Conservation (phyloP, 2,888 invertebrate species). For the Aethes cnicana region DNA sequence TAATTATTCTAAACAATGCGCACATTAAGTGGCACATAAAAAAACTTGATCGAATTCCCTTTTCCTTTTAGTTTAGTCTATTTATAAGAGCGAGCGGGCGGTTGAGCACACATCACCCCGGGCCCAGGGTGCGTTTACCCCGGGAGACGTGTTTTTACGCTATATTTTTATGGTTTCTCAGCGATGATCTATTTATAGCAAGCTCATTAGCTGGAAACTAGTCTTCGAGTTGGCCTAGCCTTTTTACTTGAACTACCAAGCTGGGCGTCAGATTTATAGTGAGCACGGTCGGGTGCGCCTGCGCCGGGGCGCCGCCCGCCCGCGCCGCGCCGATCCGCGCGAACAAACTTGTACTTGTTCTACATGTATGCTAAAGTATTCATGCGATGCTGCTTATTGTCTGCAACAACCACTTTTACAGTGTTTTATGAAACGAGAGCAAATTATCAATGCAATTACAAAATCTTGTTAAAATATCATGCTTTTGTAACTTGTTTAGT, state of each 20-base stretch:
- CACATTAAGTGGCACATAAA: conserved; percentile 37
- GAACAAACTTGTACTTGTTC: no score
- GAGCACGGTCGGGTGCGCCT: no score
- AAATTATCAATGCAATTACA: no score
- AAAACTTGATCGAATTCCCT: conserved; percentile 47
- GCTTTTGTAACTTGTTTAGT: no score
- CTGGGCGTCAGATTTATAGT: conserved; percentile 35
- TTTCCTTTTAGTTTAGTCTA: conserved; percentile 44
- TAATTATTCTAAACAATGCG: conserved; percentile 33
- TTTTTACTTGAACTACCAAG: conserved; percentile 29
- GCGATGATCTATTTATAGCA: conserved; percentile 48
- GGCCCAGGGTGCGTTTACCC: conserved; percentile 47
- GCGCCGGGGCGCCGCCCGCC: no score
- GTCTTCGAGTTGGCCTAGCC: conserved; percentile 36
- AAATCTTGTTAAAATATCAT: no score
- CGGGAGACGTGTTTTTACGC: conserved; percentile 45
- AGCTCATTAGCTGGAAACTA: conserved; percentile 48
- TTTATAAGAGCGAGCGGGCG: conserved; percentile 40
- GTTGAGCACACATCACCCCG: conserved; percentile 38
- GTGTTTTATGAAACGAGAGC: no score
- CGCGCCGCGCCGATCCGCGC: not conserved
- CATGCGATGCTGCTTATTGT: no score
- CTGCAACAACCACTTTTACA: no score
- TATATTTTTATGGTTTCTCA: conserved; percentile 44
- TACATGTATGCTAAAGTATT: no score